A percentile compares a stretch with the other conserved stretches of the same genome.
These are phyloP conservation scores for Anniella stebbinsi DNA, from an alignment of 2,797 vertebrate species.

Conservation along the genomic window DNA sequence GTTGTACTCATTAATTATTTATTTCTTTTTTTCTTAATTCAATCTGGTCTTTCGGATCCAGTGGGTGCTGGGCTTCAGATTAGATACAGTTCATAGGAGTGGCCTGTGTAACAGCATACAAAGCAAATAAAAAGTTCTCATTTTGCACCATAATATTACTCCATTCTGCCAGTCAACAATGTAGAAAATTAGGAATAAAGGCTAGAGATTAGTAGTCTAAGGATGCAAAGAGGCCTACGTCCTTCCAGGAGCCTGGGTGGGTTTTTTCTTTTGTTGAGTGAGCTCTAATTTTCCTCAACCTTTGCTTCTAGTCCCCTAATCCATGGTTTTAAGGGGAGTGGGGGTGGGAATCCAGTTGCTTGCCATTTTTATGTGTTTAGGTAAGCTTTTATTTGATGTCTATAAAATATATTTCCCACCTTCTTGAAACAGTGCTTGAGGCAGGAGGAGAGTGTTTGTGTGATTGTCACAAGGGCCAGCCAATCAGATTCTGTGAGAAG, in stretches of 20 bases:
- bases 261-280: not conserved
- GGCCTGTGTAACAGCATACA: not conserved
- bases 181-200: not conserved
- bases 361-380: no score
- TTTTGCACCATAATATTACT: not conserved
- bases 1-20: not conserved
- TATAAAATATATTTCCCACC: not conserved
- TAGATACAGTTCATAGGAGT: not conserved
- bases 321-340: no score
- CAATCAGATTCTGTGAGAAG: not conserved
- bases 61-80: not conserved
- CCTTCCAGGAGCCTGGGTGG: not conserved
- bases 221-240: not conserved
- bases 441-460: not conserved
- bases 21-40: not conserved
- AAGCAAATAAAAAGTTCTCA: slow-evolving; percentile 8
- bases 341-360: no score
- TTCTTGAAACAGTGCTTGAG: not conserved
- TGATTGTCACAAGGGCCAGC: not conserved
- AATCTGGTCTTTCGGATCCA: slow-evolving; percentile 18
- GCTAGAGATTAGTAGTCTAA: not conserved
- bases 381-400: not conserved
- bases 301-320: no score
- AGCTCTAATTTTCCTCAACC: not conserved
- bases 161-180: not conserved